These are phyloP conservation scores for Colius striatus DNA, from an alignment of 2,113 vertebrate genomes.

Conservation along the genomic window DNA sequence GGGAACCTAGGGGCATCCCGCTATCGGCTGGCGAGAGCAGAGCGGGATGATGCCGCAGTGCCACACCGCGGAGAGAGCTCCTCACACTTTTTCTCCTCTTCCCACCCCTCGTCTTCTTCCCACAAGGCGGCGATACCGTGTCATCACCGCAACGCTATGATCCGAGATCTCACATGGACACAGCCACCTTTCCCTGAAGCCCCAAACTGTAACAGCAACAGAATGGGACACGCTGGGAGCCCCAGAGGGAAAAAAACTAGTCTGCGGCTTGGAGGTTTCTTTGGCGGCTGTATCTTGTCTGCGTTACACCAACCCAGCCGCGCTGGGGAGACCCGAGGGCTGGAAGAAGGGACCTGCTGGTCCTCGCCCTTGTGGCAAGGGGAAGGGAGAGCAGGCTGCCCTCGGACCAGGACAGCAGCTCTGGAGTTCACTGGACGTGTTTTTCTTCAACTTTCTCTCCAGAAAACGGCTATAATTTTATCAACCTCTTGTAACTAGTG, in stretches of 20 bases:
- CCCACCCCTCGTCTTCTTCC: no score
- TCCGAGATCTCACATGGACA: background rate
- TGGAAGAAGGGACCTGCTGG: background rate
- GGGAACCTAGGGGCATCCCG: background rate
- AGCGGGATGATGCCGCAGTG: rapidly evolving
- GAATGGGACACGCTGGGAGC: background rate
- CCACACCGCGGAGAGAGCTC: background rate
- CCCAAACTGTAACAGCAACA: background rate
- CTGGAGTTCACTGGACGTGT: rapidly evolving
- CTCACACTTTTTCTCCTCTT: no score
- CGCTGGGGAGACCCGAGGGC: background rate
- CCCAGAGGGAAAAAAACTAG: background rate
- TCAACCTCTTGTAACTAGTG: background rate
- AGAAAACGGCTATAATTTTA: background rate
- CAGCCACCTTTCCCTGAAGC: background rate
- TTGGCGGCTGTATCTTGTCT: background rate
- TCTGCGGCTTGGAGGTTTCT: background rate
- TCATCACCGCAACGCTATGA: no score
- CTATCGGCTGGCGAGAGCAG: background rate
- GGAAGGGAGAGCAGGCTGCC: background rate
- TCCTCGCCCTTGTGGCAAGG: rapidly evolving
- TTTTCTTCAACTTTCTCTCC: background rate
- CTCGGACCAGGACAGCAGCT: background rate
- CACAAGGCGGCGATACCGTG: no score
- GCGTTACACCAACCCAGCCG: rapidly evolving